These are phyloP conservation scores for Aphrophora alni DNA, from an alignment of 2,888 invertebrate genomes.

Conservation along the genomic window DNA sequence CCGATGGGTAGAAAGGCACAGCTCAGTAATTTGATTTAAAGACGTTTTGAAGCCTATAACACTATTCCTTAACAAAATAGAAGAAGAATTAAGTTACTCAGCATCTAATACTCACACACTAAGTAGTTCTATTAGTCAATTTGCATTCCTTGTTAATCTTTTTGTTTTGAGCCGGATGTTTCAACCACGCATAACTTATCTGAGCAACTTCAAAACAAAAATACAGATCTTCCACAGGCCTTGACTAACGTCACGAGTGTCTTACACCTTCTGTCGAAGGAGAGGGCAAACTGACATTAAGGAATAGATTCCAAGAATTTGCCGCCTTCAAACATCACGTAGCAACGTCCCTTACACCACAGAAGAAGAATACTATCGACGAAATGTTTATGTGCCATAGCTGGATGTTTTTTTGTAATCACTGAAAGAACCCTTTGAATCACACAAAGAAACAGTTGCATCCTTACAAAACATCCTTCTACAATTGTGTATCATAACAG, in stretches of 20 bases:
- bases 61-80: neutral
- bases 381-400: slow-evolving; percentile 2
- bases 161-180: neutral
- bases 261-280: neutral
- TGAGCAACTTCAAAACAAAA: neutral
- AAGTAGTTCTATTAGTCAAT: neutral
- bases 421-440: slow-evolving; percentile 14
- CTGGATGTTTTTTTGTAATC: slow-evolving; percentile 14
- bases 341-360: slow-evolving; percentile 11
- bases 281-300: slow-evolving; percentile 20
- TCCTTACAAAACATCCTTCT: slow-evolving; percentile 17
- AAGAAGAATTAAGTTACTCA: neutral
- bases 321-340: neutral
- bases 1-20: neutral
- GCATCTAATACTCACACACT: neutral
- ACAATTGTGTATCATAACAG: slow-evolving; percentile 13
- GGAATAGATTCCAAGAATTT: slow-evolving; percentile 13
- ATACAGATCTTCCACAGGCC: neutral
- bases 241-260: slow-evolving; percentile 10
- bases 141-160: neutral
- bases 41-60: neutral
- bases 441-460: slow-evolving; percentile 26
- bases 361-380: neutral
- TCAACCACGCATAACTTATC: neutral
- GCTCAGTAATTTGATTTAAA: neutral